These are phyloP conservation scores for Syngnathus typhle DNA, from an alignment of 2,113 vertebrate species.

Conservation along the genomic window DNA sequence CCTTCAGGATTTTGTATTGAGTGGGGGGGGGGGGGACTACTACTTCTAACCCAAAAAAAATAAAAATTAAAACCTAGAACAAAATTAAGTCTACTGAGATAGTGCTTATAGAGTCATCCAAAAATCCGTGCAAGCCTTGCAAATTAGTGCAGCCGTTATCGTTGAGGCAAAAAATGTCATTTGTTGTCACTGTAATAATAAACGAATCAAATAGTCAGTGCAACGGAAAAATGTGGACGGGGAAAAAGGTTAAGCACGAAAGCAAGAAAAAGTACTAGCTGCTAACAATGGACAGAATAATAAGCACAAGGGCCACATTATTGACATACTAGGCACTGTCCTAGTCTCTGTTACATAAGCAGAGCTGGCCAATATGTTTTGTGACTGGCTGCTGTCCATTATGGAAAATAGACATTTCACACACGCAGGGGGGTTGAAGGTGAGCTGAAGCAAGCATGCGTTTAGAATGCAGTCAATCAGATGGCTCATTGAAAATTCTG, in stretches of 20 bases:
- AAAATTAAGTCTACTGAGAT: not conserved
- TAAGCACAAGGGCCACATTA: constrained; percentile 23
- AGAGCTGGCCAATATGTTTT: constrained; percentile 29
- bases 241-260: not conserved
- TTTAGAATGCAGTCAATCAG: constrained; percentile 36
- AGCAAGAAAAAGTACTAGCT: constrained; percentile 22
- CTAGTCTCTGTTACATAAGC: constrained; percentile 5
- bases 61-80: not conserved
- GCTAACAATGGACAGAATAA: constrained; percentile 28
- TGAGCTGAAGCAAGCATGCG: constrained; percentile 53
- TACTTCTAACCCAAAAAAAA: not conserved
- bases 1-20: constrained; percentile 20
- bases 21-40: not conserved
- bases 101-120: not conserved
- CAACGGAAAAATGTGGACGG: not conserved
- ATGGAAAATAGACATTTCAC: constrained; percentile 10
- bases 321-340: not conserved
- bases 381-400: constrained; percentile 30
- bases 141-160: not conserved
- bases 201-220: not conserved
- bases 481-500: constrained; percentile 19
- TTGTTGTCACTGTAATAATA: not conserved
- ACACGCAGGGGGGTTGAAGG: constrained; percentile 17
- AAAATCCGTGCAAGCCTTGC: not conserved
- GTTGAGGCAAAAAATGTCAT: not conserved